A percentile compares a stretch with the other conserved stretches of the same genome.
These are phyloP conservation scores for Isurus oxyrinchus DNA, from an alignment of 2,113 vertebrate species.

Conservation along the genomic window DNA sequence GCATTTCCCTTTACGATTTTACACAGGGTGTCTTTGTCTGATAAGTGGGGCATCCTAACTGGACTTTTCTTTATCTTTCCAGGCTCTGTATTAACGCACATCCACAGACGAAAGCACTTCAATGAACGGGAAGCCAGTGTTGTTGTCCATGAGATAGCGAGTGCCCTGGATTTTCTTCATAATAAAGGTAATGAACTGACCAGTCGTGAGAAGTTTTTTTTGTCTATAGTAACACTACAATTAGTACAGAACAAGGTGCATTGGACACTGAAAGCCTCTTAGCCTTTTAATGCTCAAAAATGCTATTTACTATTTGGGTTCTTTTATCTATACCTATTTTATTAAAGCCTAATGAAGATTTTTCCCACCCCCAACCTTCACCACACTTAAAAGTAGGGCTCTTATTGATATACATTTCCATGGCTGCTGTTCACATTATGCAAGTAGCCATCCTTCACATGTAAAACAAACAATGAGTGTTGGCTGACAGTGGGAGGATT, in stretches of 20 bases:
- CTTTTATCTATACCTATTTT: neutral
- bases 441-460: neutral
- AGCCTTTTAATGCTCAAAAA: neutral
- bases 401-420: neutral
- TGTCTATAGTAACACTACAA: neutral
- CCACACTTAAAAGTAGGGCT: neutral
- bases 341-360: neutral
- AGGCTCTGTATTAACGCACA: slow-evolving; percentile 93
- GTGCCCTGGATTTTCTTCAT: slow-evolving; percentile 89
- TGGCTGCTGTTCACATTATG: neutral
- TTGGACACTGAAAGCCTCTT: neutral
- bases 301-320: neutral
- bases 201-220: neutral
- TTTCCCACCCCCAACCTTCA: neutral
- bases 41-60: neutral
- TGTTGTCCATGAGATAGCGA: slow-evolving; percentile 92
- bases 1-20: neutral
- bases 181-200: slow-evolving; percentile 74
- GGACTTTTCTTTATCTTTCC: neutral
- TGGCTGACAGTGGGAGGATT: neutral
- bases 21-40: neutral
- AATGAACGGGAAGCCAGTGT: slow-evolving; percentile 88
- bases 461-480: neutral
- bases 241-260: neutral
- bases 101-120: slow-evolving; percentile 86